A percentile compares a stretch with the other conserved stretches of the same genome.
Conservation (phyloP, 2,113 vertebrate genomes). For the Rissa tridactyla region DNA sequence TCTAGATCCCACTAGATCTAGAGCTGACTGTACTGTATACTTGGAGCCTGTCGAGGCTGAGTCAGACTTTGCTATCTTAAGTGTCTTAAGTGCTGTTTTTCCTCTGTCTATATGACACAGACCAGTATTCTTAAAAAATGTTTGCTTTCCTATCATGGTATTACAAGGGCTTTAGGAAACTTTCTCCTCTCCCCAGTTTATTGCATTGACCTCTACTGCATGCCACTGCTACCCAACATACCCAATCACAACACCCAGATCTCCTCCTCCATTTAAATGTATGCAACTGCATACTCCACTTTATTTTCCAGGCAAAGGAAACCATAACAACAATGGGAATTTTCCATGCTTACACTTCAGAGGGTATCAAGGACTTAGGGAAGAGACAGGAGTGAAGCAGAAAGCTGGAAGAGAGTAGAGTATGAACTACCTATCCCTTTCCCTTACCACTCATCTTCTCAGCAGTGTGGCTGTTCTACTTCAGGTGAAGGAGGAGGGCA, state of each 20-base stretch:
- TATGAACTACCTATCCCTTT: neutral
- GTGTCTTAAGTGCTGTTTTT: neutral
- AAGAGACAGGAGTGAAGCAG: neutral
- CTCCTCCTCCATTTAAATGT: neutral
- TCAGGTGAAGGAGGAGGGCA: neutral
- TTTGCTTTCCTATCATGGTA: neutral
- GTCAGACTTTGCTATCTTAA: neutral
- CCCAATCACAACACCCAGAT: neutral
- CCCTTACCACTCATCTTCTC: neutral
- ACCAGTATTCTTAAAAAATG: neutral
- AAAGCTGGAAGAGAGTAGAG: neutral
- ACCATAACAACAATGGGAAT: neutral
- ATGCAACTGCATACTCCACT: neutral
- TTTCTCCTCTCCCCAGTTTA: neutral
- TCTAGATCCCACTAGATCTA: neutral
- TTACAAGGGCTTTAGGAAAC: neutral
- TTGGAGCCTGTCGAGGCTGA: neutral
- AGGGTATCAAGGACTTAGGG: neutral
- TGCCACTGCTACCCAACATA: fast-evolving
- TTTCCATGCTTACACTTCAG: neutral
- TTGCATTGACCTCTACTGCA: fast-evolving
- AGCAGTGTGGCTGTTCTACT: neutral
- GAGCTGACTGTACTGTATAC: neutral
- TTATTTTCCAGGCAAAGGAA: neutral
- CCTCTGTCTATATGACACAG: neutral